A percentile compares a stretch with the other conserved stretches of the same genome.
These are phyloP conservation scores for Acipenser oxyrinchus DNA, from an alignment of 2,797 vertebrate species.

Conservation along the genomic window DNA sequence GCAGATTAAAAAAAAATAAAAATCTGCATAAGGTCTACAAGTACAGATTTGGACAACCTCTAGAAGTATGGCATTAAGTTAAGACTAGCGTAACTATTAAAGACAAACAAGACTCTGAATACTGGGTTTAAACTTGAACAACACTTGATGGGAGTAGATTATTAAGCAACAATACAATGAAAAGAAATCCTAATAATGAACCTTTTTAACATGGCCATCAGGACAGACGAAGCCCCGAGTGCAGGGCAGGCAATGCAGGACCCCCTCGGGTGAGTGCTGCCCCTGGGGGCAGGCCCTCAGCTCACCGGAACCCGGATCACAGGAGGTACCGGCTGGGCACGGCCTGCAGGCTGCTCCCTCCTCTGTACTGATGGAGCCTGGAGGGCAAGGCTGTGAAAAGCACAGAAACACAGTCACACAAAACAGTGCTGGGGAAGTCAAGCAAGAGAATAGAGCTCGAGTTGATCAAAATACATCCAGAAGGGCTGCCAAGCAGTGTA, in stretches of 20 bases:
- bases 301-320: constrained; percentile 43
- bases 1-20: too few species aligned
- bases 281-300: constrained; percentile 60
- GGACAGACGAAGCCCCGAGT: constrained; percentile 60
- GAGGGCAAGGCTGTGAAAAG: constrained; percentile 59
- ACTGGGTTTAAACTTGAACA: too few species aligned
- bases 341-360: constrained; percentile 61
- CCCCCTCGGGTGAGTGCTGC: constrained; percentile 65
- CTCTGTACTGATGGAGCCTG: constrained; percentile 64
- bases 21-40: too few species aligned
- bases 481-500: too few species aligned
- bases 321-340: constrained; percentile 69
- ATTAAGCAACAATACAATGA: background rate
- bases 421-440: background rate
- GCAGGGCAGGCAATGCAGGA: constrained; percentile 58
- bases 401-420: constrained; percentile 4
- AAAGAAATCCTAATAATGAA: constrained; percentile 24
- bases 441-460: background rate
- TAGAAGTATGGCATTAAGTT: too few species aligned
- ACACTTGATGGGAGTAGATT: too few species aligned
- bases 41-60: too few species aligned
- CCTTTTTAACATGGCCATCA: constrained; percentile 58
- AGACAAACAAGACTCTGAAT: too few species aligned
- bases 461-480: background rate
- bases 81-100: too few species aligned